These are phyloP conservation scores for Syngnathus typhle DNA, from an alignment of 2,113 vertebrate species.

Conservation along the genomic window DNA sequence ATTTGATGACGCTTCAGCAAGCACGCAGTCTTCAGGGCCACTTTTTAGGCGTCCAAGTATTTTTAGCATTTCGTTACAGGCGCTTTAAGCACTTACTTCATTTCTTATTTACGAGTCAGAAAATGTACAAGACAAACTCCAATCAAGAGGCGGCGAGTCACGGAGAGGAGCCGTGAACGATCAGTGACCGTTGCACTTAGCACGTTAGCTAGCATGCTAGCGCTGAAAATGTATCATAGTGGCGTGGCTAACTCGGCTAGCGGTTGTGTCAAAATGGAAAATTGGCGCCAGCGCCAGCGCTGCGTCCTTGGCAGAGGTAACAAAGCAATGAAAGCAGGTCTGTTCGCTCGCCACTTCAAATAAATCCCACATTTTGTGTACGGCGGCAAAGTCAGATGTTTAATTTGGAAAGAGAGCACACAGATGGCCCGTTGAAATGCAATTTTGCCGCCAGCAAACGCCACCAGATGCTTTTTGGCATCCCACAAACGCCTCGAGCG, in stretches of 20 bases:
- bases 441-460: neutral
- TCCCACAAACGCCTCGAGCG: neutral
- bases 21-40: neutral
- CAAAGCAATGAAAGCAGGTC: conserved; percentile 2
- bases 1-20: too few relatives aligned
- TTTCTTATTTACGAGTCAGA: neutral
- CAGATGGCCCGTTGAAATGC: conserved; percentile 1
- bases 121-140: neutral
- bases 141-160: neutral
- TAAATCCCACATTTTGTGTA: neutral
- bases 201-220: too few relatives aligned
- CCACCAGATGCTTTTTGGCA: conserved; percentile 5
- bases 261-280: neutral
- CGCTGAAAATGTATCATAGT: too few relatives aligned
- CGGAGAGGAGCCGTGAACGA: neutral
- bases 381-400: neutral
- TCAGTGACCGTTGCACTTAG: too few relatives aligned
- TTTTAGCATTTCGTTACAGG: conserved; percentile 6
- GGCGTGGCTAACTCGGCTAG: neutral
- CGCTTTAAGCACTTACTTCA: neutral
- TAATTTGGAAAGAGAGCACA: conserved; percentile 1
- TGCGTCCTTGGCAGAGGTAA: neutral
- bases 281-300: neutral
- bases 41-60: neutral
- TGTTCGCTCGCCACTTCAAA: neutral